Conservation (phyloP, 2,888 invertebrate species). For the Cheiracanthium punctorium region DNA sequence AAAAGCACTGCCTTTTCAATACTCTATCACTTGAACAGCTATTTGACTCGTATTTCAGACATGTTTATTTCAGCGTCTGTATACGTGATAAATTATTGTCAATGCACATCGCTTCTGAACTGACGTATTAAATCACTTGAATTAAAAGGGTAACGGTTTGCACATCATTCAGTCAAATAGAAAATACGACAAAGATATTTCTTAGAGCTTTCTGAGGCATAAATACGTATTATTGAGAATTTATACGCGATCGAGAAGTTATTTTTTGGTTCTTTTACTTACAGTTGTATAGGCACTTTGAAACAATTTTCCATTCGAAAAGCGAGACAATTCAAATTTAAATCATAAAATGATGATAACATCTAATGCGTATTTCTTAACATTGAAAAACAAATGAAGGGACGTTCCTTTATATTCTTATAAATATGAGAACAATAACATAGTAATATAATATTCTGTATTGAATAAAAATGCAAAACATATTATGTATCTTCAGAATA, state of each 20-base stretch:
- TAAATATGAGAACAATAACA: background rate
- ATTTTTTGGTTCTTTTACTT: background rate
- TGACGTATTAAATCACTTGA: background rate
- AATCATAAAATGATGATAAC: no score
- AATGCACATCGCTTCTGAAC: background rate
- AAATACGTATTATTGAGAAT: background rate
- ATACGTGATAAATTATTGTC: background rate
- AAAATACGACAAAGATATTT: background rate
- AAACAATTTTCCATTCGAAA: background rate
- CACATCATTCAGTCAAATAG: background rate
- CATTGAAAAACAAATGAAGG: no score
- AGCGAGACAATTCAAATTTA: no score
- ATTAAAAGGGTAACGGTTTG: background rate
- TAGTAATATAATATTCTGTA: background rate
- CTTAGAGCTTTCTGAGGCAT: background rate
- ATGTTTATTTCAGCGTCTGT: background rate
- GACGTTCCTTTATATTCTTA: background rate
- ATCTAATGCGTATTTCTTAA: no score
- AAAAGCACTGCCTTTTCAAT: constrained; percentile 20
- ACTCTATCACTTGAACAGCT: background rate
- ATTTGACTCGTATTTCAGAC: background rate
- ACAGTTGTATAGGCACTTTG: background rate
- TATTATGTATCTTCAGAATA: no score
- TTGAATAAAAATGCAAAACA: background rate
- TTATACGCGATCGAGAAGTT: background rate